phyloP scores from a whole-genome alignment of 2,888 invertebrate genomes.

The Callyntrura guangdongensis region DNA sequence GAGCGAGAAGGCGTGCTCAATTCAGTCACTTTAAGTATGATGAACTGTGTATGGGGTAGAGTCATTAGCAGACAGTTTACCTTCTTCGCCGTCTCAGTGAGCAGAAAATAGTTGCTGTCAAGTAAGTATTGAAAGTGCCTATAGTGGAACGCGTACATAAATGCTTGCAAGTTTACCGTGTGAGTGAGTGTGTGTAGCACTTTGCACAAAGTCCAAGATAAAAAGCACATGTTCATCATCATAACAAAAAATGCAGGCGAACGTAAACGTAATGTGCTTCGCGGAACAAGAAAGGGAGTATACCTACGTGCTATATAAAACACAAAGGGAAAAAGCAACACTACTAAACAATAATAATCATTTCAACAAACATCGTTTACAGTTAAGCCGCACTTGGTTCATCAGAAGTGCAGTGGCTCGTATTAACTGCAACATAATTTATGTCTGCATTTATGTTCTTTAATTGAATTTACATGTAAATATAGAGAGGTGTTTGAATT shows the following conservation, averaged over 20 bases:
- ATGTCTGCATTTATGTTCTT: not conserved
- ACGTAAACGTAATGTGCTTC: conserved; percentile 28
- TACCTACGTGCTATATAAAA: not conserved
- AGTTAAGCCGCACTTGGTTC: not conserved
- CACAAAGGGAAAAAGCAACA: not conserved
- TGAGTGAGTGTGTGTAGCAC: not conserved
- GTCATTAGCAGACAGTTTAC: not conserved
- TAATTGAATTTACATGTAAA: conserved; percentile 56
- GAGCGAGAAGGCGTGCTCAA: not conserved
- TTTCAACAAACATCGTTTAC: not conserved
- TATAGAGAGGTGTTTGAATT: conserved; percentile 22
- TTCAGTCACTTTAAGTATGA: not conserved
- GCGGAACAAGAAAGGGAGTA: not conserved
- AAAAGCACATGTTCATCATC: not conserved
- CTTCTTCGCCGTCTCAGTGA: not conserved
- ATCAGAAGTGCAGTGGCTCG: not conserved
- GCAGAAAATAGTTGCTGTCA: conserved; percentile 6
- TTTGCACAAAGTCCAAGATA: not conserved
- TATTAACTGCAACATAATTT: not conserved
- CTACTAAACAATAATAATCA: not conserved
- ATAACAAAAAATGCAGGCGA: conserved; percentile 8
- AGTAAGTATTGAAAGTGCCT: not conserved
- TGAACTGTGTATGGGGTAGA: not conserved
- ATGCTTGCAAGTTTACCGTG: not conserved
- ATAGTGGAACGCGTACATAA: not conserved